A percentile compares a stretch with the other conserved stretches of the same genome.
Evolutionary conservation across 2,888 invertebrate genomes (phyloP).

Genomic region (Nomada goodeniana): DNA sequence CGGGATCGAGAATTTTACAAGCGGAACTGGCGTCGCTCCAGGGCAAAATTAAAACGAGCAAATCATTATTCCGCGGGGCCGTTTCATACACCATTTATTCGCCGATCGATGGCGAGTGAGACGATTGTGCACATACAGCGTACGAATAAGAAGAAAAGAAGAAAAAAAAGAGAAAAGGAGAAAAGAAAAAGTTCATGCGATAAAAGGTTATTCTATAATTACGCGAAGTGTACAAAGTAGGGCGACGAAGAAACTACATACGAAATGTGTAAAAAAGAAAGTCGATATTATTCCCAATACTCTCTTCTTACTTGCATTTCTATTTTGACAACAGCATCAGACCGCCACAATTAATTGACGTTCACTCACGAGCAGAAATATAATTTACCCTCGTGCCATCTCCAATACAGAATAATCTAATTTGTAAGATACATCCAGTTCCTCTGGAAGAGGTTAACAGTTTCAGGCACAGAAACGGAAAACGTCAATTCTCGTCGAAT

Average conservation of each 20-base stretch:
- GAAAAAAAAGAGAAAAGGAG: neutral
- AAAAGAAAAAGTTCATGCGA: neutral
- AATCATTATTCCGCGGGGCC: slow-evolving; percentile 31
- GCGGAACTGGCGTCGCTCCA: slow-evolving; percentile 49
- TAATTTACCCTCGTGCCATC: no score
- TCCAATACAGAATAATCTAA: no score
- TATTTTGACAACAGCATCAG: no score
- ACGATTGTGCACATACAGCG: neutral
- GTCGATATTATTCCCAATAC: no score
- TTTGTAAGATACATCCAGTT: no score
- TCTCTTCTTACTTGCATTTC: no score
- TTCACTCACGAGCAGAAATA: no score
- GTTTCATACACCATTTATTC: neutral
- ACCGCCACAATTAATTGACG: no score
- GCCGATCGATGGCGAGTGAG: slow-evolving; percentile 21
- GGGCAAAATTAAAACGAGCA: slow-evolving; percentile 40
- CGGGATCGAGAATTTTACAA: slow-evolving; percentile 41
- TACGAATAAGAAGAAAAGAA: neutral
- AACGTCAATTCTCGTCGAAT: no score
- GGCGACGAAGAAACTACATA: neutral
- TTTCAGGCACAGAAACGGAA: no score
- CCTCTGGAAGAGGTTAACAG: no score
- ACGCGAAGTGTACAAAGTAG: neutral
- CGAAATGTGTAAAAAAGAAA: neutral
- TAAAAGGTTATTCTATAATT: neutral